Evolutionary conservation across 2,888 invertebrate genomes (phyloP), one percentile per base, ranked within the genome.

Genomic region (Hofmannophila pseudospretella): DNA sequence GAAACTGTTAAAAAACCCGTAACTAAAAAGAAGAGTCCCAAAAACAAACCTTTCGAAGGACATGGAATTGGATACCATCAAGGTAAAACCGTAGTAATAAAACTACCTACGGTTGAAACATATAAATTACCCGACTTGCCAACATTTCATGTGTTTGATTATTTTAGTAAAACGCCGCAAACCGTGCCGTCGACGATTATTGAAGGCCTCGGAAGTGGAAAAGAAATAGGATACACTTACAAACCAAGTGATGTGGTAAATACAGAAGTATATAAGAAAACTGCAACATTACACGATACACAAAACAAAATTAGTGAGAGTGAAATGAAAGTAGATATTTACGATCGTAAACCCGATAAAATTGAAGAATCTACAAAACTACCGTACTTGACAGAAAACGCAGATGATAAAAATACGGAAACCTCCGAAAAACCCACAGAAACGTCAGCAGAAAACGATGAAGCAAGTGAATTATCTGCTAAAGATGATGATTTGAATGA

Each of bases 31-130:
- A 70, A 74, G 42, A 69, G 43, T 19, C 48, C 54, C 4, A 80
- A 71, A 55, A 81, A 81, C 41, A 74, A 78, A 58, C 85, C 86
- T 9, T 85, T 85, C 47, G 64, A 77, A 36, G 85, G 85, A 13
- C 80, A 76, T 7, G 86, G 86, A 16, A 74, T 86, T 41, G 86
- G 85, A 63, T 86, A 86, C 39, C 82, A 86, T 49, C 73, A 86
- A 77, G 85, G 86, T 76, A 85, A 82, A 78, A 71, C 80, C 46
- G 74, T 86, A 62, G 71, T 74, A 47, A 78, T 86, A 60, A 81
- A 84, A 66, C 51, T 67, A 47, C 85, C 84, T 23, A 62, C 64
- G 44, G 63, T 73, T 39, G 67, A 77, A 64, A 72, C 65, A 33
- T 65, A 64, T 60, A 62, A 66, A 52, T 62, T 79, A 54, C 51